A percentile compares a stretch with the other conserved stretches of the same genome.
Evolutionary conservation across 2,113 vertebrate genomes (phyloP).

Genomic region (Nyctereutes procyonoides): DNA sequence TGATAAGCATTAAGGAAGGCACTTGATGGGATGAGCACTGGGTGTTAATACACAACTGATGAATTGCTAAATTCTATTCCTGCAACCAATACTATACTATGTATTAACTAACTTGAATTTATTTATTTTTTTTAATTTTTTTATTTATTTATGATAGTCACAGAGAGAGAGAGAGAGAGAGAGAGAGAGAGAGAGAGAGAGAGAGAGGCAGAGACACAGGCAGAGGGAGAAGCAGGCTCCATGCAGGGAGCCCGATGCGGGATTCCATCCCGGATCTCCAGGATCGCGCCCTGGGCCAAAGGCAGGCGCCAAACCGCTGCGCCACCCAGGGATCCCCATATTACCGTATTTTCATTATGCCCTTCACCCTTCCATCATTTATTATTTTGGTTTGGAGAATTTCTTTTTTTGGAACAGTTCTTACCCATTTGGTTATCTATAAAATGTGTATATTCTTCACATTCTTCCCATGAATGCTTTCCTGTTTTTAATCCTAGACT

Average conservation of each 20-base stretch:
- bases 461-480: not conserved
- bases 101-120: not conserved
- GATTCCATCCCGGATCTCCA: too few species aligned
- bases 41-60: not conserved
- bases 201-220: too few species aligned
- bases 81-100: not conserved
- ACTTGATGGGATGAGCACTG: not conserved
- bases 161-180: too few species aligned
- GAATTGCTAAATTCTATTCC: not conserved
- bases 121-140: too few species aligned
- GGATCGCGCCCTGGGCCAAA: too few species aligned
- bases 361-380: not conserved
- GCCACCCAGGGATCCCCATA: too few species aligned
- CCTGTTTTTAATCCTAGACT: not conserved
- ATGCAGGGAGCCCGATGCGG: too few species aligned
- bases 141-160: too few species aligned
- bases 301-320: too few species aligned
- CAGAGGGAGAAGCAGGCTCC: too few species aligned
- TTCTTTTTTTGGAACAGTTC: conserved; percentile 9
- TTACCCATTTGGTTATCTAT: not conserved
- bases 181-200: too few species aligned
- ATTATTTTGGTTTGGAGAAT: not conserved
- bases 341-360: not conserved
- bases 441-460: not conserved
- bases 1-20: not conserved